A percentile compares a stretch with the other conserved stretches of the same genome.
Conservation (phyloP, 2,113 vertebrate genomes). For the Gymnorhina tibicen region DNA sequence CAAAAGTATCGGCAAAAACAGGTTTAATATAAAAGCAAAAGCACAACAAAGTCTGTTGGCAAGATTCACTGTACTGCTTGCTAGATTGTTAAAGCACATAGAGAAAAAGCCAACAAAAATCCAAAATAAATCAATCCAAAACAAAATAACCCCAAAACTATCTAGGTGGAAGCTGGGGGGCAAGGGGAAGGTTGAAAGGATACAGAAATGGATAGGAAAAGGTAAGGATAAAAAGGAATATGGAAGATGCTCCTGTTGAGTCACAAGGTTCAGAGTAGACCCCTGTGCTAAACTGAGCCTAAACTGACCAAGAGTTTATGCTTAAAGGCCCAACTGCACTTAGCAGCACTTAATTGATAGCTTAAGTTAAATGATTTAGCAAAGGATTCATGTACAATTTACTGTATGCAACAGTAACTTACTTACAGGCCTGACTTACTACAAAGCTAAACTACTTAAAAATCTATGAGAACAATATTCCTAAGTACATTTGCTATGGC, state of each 20-base stretch:
- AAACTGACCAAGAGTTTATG: neutral
- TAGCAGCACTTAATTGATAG: neutral
- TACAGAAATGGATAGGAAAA: neutral
- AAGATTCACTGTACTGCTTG: neutral
- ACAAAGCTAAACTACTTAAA: neutral
- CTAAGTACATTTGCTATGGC: neutral
- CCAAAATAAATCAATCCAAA: neutral
- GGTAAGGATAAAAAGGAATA: neutral
- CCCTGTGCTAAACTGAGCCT: neutral
- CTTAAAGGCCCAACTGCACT: neutral
- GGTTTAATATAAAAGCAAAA: neutral
- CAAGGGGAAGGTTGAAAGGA: neutral
- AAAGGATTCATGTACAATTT: neutral
- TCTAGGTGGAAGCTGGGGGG: neutral
- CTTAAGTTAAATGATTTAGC: neutral
- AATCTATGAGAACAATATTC: neutral
- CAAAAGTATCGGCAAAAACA: rapidly evolving
- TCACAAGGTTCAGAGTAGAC: neutral
- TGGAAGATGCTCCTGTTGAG: neutral
- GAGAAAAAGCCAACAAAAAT: neutral
- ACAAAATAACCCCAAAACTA: neutral
- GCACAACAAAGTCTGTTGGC: neutral
- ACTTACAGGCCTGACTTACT: neutral
- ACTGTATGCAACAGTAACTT: neutral
- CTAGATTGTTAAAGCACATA: neutral